phyloP scores from a whole-genome alignment of 2,888 invertebrate species.

The Polydrusus cervinus region DNA sequence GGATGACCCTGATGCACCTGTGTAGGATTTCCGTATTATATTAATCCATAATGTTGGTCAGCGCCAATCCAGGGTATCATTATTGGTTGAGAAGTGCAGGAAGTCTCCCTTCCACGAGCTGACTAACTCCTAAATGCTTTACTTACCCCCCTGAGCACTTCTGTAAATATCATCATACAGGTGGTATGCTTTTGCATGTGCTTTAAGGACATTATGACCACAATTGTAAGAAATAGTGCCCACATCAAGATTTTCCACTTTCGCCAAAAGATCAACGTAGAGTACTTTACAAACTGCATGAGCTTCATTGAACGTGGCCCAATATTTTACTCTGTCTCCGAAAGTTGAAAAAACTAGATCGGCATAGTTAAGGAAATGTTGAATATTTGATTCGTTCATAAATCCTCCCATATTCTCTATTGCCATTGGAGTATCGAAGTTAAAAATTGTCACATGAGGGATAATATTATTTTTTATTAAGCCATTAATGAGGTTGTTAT shows the following conservation, averaged over 20 bases:
- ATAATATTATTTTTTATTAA: not conserved
- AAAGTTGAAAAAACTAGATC: slow-evolving; percentile 56
- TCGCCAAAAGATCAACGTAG: slow-evolving; percentile 47
- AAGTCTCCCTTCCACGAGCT: no score
- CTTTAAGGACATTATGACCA: slow-evolving; percentile 69
- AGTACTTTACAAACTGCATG: slow-evolving; percentile 53
- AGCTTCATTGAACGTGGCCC: slow-evolving; percentile 61
- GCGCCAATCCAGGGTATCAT: no score
- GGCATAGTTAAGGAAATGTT: slow-evolving; percentile 55
- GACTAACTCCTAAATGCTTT: no score
- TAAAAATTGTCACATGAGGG: not conserved
- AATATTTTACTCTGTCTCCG: slow-evolving; percentile 59
- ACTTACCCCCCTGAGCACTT: slow-evolving; percentile 59
- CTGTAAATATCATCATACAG: slow-evolving; percentile 69
- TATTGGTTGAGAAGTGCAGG: no score
- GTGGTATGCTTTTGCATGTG: slow-evolving; percentile 71
- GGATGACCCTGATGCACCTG: no score
- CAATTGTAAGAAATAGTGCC: slow-evolving; percentile 73
- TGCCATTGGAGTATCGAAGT: slow-evolving; percentile 8
- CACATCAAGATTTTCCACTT: slow-evolving; percentile 13
- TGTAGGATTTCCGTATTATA: no score
- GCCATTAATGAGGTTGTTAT: slow-evolving; percentile 7
- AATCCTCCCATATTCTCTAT: slow-evolving; percentile 12
- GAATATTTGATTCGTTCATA: slow-evolving; percentile 8
- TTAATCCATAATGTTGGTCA: no score